Evolutionary conservation across 2,888 invertebrate species (phyloP), one percentile per base, ranked within the genome.

Genomic region (Antheraea yamamai): DNA sequence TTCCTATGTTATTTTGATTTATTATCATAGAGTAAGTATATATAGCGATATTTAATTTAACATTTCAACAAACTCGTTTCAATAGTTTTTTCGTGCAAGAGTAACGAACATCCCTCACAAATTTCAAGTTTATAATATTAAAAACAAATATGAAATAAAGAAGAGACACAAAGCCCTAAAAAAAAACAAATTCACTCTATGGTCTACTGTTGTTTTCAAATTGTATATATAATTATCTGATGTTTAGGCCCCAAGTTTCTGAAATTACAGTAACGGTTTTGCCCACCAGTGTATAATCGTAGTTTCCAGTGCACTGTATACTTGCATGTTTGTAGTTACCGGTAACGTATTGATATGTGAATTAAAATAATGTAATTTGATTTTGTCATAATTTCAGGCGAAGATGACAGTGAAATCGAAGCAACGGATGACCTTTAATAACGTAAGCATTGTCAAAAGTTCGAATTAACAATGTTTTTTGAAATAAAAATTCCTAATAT

Each of bases 371-470:
- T 58, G 4, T 23, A 61, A 61, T 66, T 0, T 30, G 6, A 30
- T n/a, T 66, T 26, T 66, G 14, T 16, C 16, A 4, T 39, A 39
- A 70, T 70, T 70, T 70, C 70, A 70, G 70, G 70, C 18, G 70
- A 70, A 70, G 39, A 39, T n/a, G 39, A 70, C 4, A 14, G 8
- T 39, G 70, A 70, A 39, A 39, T n/a, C 12, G 70, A 70, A n/a
- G 0, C 39, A n/a, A 3, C 8, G 0, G 70, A 70, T n/a, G 3
- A 70, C 20, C 1, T 16, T 30, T 20, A 66, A 26, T 18, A 66
- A 66, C 4, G 64, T 66, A 66, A 66, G 64, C 6, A 4, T 12
- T 14, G 14, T 64, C 26, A 10, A 26, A 3, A 26, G 8, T 64
- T 64, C 14, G 6, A 64, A 26, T 12, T 2, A 64, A 64, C 64